Evolutionary conservation across 2,797 vertebrate species (phyloP).

Genomic region (Myotis planiceps): DNA sequence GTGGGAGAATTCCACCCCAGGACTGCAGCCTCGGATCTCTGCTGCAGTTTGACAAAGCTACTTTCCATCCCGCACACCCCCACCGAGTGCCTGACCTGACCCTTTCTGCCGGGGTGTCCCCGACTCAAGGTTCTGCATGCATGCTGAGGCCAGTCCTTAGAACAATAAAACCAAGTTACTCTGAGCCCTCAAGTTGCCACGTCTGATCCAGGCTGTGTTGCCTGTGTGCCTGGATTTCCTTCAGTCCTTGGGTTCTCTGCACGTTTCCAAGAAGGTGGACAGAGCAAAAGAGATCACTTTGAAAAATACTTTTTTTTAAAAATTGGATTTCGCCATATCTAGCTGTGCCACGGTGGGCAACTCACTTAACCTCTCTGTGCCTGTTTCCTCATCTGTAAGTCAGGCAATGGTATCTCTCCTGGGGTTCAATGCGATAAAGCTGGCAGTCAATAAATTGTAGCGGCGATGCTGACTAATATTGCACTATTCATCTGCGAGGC

Average conservation of each 20-base stretch:
- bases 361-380: background rate
- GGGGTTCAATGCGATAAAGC: background rate
- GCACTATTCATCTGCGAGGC: background rate
- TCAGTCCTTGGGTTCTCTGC: background rate
- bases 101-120: background rate
- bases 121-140: background rate
- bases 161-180: background rate
- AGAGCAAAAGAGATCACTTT: background rate
- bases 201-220: background rate
- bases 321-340: background rate
- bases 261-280: background rate
- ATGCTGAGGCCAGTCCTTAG: background rate
- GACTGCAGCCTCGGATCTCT: background rate
- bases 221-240: background rate
- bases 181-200: background rate
- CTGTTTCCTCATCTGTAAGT: background rate
- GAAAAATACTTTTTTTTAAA: background rate
- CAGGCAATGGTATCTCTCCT: background rate
- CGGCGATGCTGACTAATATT: background rate
- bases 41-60: background rate
- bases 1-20: fast-evolving
- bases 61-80: fast-evolving
- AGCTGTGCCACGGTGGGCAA: background rate
- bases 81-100: background rate
- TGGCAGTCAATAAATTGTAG: background rate